Evolutionary conservation across 2,797 vertebrate species (phyloP), one percentile per base, ranked within the genome.

Genomic region (Propithecus perrieri): DNA sequence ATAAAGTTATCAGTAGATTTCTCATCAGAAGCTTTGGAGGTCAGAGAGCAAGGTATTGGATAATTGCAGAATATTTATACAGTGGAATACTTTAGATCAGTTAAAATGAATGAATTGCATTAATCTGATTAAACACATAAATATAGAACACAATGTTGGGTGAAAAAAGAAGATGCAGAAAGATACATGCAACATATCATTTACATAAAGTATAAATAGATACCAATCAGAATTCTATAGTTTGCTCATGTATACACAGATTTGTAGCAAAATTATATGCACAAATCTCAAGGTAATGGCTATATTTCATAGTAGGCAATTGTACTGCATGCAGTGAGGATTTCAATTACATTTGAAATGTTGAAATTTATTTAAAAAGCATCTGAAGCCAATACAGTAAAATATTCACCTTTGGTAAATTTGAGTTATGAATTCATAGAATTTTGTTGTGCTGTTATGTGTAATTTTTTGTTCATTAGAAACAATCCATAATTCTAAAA

Each of bases 281-380:
- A 38, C 2, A 55, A n/a, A 28, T 1, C n/a, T 81, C 30, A 38
- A 46, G 17, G 33, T 6, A 13, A 33, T 63, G 28, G 6, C 3
- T 79, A 48, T 13, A n/a, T n/a, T 3, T 61, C n/a, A 28, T 28
- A 33, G 10, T 33, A 46, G 4, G 38, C 24, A 84, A 33, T 8
- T 10, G 48, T 26, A 28, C 24, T 0, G 2, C 5, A 0, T 50
- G n/a, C 0, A 20, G 4, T 30, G 11, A 4, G 4, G 30, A 15
- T 38, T 76, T 91, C 15, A 48, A 50, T 88, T 43, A 72, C 13
- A 53, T 61, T 41, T 10, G 18, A 59, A 85, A 91, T 35, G 59
- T 41, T 48, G 48, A 85, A 83, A 38, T 38, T n/a, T 22, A 61
- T 28, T 15, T 35, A 69, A 75, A 75, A 79, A 14, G 7, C 14